Evolutionary conservation across 2,888 invertebrate genomes (phyloP).

Genomic region (Pseudococcus longispinus): DNA sequence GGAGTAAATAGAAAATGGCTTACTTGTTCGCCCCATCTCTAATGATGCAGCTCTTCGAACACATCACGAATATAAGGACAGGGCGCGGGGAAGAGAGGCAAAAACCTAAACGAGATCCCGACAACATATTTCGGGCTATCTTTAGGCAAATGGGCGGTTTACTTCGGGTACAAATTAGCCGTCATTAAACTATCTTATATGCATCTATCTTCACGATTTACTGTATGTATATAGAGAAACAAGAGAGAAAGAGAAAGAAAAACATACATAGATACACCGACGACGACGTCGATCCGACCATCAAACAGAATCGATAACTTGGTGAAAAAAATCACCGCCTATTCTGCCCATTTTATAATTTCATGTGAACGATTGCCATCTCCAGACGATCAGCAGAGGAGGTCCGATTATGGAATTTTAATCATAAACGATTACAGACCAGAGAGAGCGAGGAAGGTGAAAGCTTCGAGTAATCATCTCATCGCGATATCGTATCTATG

Average conservation of each 20-base stretch:
- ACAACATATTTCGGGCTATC: background rate
- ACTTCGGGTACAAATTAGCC: conserved; percentile 34
- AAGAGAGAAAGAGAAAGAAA: background rate
- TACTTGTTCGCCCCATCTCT: conserved; percentile 33
- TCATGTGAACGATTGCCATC: conserved; percentile 16
- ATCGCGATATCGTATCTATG: background rate
- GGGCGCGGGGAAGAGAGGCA: background rate
- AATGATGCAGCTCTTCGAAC: background rate
- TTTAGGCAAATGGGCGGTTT: conserved; percentile 42
- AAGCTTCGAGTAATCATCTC: background rate
- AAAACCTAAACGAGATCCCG: background rate
- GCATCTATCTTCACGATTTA: conserved; percentile 44
- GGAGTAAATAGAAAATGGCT: conserved; percentile 48
- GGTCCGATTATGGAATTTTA: conserved; percentile 22
- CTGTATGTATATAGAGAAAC: background rate
- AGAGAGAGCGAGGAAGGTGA: background rate
- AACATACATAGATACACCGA: no score
- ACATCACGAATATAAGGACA: background rate
- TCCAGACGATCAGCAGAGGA: background rate
- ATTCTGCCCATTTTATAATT: background rate
- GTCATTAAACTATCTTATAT: conserved; percentile 50
- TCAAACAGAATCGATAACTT: background rate
- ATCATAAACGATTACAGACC: background rate
- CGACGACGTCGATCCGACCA: background rate
- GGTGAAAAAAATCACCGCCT: background rate